Evolutionary conservation across 37 sponge, comb jelly and placozoan genomes (phyloP).

Genomic region (Hexactinellida sp.): DNA sequence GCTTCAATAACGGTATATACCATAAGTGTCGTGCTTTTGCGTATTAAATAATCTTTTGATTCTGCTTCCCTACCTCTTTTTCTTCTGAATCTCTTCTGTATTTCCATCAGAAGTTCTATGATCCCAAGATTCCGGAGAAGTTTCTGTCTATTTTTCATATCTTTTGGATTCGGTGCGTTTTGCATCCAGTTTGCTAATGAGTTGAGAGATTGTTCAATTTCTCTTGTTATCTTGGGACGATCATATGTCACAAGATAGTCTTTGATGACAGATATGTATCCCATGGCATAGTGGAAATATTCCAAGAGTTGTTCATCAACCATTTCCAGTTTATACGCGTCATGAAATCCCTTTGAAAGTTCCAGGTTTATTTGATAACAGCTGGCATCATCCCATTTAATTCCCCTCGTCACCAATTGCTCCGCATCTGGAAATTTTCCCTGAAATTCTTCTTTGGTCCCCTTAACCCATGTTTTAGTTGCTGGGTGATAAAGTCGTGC

Average conservation of each 20-base stretch:
- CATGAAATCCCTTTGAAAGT: not conserved
- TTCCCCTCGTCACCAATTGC: no score
- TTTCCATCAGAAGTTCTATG: not conserved
- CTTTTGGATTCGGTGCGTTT: not conserved
- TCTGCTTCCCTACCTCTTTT: not conserved
- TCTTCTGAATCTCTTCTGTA: not conserved
- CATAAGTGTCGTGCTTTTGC: not conserved
- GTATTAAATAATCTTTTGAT: not conserved
- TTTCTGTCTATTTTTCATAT: slow-evolving; percentile 41
- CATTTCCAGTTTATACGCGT: slow-evolving; percentile 23
- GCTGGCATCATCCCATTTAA: slow-evolving; percentile 17
- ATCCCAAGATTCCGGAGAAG: slow-evolving; percentile 48
- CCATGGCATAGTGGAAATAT: slow-evolving; percentile 55
- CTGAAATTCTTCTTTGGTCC: not conserved
- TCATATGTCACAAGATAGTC: slow-evolving; percentile 8
- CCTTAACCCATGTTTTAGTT: slow-evolving; percentile 31
- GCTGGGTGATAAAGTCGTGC: slow-evolving; percentile 27
- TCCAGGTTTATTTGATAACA: not conserved
- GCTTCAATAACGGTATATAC: slow-evolving; percentile 28
- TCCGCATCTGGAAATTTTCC: no score
- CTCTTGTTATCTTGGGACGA: not conserved
- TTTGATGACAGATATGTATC: slow-evolving; percentile 42
- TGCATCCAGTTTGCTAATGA: not conserved
- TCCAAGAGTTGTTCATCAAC: slow-evolving; percentile 40
- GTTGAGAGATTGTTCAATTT: not conserved